phyloP scores from a whole-genome alignment of 2,113 vertebrate genomes.

The Xiphias gladius region DNA sequence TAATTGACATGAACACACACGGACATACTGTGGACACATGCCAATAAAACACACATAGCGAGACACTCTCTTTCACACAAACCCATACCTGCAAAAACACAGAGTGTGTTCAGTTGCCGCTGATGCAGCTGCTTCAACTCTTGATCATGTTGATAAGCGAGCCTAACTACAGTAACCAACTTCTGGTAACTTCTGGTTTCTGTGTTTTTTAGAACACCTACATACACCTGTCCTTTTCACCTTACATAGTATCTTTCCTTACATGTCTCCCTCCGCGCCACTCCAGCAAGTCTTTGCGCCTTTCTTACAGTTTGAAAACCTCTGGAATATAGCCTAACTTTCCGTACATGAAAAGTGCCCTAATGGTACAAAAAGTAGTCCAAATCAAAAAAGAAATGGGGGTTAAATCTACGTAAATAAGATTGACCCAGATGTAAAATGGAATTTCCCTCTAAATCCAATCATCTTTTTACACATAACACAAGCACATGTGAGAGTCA shows the following conservation, averaged over 20 bases:
- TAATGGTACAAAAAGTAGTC: neutral
- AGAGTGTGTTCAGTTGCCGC: too few species aligned
- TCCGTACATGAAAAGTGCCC: neutral
- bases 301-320: neutral
- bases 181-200: too few species aligned
- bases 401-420: neutral
- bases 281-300: neutral
- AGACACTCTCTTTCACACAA: neutral
- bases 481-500: neutral
- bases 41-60: slow-evolving; percentile 38
- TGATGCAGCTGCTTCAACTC: too few species aligned
- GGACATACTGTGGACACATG: slow-evolving; percentile 35
- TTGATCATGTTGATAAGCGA: too few species aligned
- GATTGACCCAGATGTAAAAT: neutral
- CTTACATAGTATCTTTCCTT: neutral
- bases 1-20: slow-evolving; percentile 60
- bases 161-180: neutral
- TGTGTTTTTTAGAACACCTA: neutral
- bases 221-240: neutral
- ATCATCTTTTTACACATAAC: neutral
- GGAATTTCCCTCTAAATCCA: neutral
- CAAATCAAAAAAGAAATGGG: neutral
- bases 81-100: neutral
- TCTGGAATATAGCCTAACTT: neutral
- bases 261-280: neutral